Percentiles rank a stretch among this genome's conserved stretches.
Conservation (phyloP, 2,888 invertebrate species). For the Drosophila hamatofila region DNA sequence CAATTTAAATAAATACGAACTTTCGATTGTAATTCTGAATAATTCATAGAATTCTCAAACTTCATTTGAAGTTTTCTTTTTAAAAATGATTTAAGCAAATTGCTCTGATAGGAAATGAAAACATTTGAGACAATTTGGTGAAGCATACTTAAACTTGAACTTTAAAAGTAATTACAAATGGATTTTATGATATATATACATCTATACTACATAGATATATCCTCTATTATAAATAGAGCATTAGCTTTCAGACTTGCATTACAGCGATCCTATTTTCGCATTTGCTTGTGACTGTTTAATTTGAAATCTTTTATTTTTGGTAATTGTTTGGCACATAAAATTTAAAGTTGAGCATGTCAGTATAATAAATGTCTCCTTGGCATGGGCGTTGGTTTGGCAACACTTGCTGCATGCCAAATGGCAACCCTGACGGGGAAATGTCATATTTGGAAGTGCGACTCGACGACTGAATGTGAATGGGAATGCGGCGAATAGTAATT, state of each 20-base stretch:
- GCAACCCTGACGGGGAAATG: conserved; percentile 28
- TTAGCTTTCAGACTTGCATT: neutral
- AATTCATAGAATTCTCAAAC: too few relatives aligned
- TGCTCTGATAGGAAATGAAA: too few relatives aligned
- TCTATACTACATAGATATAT: neutral
- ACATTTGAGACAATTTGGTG: too few relatives aligned
- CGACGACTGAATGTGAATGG: conserved; percentile 31
- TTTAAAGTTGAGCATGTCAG: conserved; percentile 20
- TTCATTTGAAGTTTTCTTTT: too few relatives aligned
- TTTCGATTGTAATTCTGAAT: too few relatives aligned
- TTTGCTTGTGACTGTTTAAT: conserved; percentile 1
- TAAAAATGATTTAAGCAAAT: too few relatives aligned
- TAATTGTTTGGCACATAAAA: conserved; percentile 40
- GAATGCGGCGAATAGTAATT: neutral
- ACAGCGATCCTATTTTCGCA: neutral
- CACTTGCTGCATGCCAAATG: conserved; percentile 51
- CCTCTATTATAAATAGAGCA: neutral
- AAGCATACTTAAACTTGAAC: too few relatives aligned
- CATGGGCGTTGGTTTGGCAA: conserved; percentile 10
- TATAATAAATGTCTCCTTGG: conserved; percentile 25
- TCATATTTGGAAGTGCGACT: conserved; percentile 29
- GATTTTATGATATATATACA: too few relatives aligned
- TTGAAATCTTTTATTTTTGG: conserved; percentile 9
- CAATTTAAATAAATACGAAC: too few relatives aligned
- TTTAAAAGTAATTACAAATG: too few relatives aligned